Evolutionary conservation across 1,140 invertebrate species (phyloP).

Genomic region (Drosophila sp.): DNA sequence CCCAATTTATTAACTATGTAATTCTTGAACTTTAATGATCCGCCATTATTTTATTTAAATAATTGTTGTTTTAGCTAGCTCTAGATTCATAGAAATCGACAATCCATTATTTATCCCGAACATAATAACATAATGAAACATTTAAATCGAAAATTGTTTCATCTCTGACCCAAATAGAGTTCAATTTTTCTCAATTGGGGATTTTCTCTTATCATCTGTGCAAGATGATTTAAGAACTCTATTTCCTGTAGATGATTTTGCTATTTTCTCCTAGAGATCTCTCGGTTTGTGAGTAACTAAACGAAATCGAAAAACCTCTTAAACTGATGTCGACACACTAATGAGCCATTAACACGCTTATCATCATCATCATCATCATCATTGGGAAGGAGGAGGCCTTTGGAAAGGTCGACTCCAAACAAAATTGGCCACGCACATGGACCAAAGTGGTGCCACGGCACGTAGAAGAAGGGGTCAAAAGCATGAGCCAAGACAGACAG

Average conservation of each 20-base stretch:
- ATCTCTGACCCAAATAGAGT: not conserved
- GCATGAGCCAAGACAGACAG: not conserved
- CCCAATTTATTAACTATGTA: no score
- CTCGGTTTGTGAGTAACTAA: not conserved
- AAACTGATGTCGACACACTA: constrained; percentile 12
- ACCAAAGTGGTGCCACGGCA: constrained; percentile 1
- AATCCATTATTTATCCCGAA: no score
- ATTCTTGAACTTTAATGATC: no score
- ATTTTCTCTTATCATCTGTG: not conserved
- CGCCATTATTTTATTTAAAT: no score
- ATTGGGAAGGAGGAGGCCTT: not conserved
- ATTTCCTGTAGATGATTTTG: constrained; percentile 1
- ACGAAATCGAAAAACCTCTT: not conserved
- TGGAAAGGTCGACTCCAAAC: not conserved
- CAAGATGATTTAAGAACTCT: constrained; percentile 3
- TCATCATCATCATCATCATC: not conserved
- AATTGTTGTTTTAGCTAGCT: no score
- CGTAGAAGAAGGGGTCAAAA: constrained; percentile 6
- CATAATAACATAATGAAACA: no score
- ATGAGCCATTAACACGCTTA: constrained; percentile 13
- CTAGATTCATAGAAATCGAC: no score
- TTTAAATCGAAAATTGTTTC: no score
- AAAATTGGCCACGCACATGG: constrained; percentile 10
- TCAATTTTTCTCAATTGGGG: not conserved
- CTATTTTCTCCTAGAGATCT: not conserved